These are phyloP conservation scores for Paragorgia papillata DNA, from an alignment of 92 coral and sea anemone genomes.

Conservation along the genomic window DNA sequence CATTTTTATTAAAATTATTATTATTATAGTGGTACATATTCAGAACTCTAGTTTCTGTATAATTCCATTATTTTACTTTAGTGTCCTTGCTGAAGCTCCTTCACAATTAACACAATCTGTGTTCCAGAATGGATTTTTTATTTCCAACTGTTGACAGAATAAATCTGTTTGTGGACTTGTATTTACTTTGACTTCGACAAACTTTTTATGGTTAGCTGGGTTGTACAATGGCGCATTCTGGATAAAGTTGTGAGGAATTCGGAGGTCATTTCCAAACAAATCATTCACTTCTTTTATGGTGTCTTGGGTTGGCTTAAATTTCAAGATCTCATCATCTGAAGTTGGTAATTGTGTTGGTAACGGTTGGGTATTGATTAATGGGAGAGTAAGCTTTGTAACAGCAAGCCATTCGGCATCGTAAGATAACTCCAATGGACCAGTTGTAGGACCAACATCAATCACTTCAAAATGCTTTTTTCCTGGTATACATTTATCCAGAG, in stretches of 20 bases:
- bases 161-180: slow-evolving; percentile 79
- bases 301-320: slow-evolving; percentile 64
- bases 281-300: slow-evolving; percentile 57
- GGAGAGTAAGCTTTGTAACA: slow-evolving; percentile 70
- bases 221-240: slow-evolving; percentile 70
- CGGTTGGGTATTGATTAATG: slow-evolving; percentile 62
- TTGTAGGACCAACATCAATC: slow-evolving; percentile 73
- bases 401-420: slow-evolving; percentile 97
- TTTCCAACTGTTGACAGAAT: slow-evolving; percentile 75
- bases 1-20: too few relatives aligned
- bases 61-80: too few relatives aligned
- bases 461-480: slow-evolving; percentile 87
- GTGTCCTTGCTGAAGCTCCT: too few relatives aligned
- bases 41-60: too few relatives aligned
- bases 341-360: slow-evolving; percentile 65
- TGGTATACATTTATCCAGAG: slow-evolving; percentile 95
- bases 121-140: slow-evolving; percentile 67
- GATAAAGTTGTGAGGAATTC: slow-evolving; percentile 76
- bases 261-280: slow-evolving; percentile 56
- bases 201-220: slow-evolving; percentile 62
- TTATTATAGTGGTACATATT: too few relatives aligned
- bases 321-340: slow-evolving; percentile 49
- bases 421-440: slow-evolving; percentile 73
- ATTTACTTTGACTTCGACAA: slow-evolving; percentile 33
- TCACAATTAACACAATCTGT: slow-evolving; percentile 19